Evolutionary conservation across 2,797 vertebrate species (phyloP), one percentile per base, ranked within the genome.

Genomic region (Takifugu rubripes): DNA sequence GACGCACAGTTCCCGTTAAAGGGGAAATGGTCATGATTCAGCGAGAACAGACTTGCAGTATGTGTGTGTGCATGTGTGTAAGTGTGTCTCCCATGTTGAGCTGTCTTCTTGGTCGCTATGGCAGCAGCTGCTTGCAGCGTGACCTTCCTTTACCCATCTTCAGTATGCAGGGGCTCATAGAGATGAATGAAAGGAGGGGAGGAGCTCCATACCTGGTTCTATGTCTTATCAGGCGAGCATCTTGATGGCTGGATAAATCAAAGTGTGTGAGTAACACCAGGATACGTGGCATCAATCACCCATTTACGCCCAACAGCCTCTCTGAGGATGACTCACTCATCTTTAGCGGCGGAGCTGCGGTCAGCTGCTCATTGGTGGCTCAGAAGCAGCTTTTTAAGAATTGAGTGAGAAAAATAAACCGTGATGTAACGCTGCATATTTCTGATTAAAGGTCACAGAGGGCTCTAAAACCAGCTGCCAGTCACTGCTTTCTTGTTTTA

Each of bases 321-420:
- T 81, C 72, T 77, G 58, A 76, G 68, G 59, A 78, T 81, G 81
- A 80, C 79, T 85, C 84, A 84, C 70, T 81, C 75, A 74, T 79
- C 68, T 79, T 82, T 78, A 82, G 67, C 74, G 52, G 56, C 60
- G 72, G 75, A 62, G 61, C 66, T 72, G 63, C 78, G 76, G 72
- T 77, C 74, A 81, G 72, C 69, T 72, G 66, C 66, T 84, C 61
- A 29, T 68, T 51, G 64, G 55, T 51, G 66, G 16, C n/a, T n/a
- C 44, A 2, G 44, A 1, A 12, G 11, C 44, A 45, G 15, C 17
- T 45, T 14, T 45, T n/a, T 1, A 45, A 6, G 8, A n/a, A 5
- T n/a, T 44, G 16, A 12, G 44, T 46, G 17, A 3, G 44, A 17
- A 46, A 46, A 46, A 0, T 47, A 48, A 25, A n/a, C 6, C 40